Conservation (phyloP, 1,140 invertebrate genomes). For the Cydia strobilella region DNA sequence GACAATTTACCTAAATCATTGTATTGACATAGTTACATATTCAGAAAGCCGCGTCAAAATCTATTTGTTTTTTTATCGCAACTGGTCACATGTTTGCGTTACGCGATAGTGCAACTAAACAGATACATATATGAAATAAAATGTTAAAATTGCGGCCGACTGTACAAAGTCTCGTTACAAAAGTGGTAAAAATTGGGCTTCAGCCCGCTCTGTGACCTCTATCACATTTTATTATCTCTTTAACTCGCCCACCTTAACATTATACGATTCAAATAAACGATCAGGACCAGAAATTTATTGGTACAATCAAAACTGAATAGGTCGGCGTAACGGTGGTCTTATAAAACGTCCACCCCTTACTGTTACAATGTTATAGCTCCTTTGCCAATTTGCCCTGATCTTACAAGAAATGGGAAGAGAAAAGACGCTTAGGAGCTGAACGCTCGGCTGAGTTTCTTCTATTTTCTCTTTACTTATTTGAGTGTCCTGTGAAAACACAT, state of each 20-base stretch:
- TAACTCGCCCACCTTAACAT: conserved; percentile 20
- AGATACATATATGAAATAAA: too few species aligned
- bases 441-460: neutral
- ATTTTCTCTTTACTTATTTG: conserved; percentile 34
- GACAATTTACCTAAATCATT: too few species aligned
- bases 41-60: too few species aligned
- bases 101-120: too few species aligned
- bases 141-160: too few species aligned
- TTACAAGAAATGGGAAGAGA: conserved; percentile 15
- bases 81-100: too few species aligned
- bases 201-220: neutral
- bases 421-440: conserved; percentile 4
- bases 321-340: conserved; percentile 42
- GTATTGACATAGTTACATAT: too few species aligned
- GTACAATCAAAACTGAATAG: conserved; percentile 50
- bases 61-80: too few species aligned
- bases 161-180: neutral
- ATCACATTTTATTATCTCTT: conserved; percentile 3
- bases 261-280: conserved; percentile 40
- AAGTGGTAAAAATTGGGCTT: neutral
- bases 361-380: conserved; percentile 47
- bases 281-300: conserved; percentile 42
- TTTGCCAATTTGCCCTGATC: conserved; percentile 42
- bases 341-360: conserved; percentile 47
- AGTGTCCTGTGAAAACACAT: neutral